Evolutionary conservation across 2,113 vertebrate genomes (phyloP), one percentile per base, ranked within the genome.

Genomic region (Cyrtonyx montezumae): DNA sequence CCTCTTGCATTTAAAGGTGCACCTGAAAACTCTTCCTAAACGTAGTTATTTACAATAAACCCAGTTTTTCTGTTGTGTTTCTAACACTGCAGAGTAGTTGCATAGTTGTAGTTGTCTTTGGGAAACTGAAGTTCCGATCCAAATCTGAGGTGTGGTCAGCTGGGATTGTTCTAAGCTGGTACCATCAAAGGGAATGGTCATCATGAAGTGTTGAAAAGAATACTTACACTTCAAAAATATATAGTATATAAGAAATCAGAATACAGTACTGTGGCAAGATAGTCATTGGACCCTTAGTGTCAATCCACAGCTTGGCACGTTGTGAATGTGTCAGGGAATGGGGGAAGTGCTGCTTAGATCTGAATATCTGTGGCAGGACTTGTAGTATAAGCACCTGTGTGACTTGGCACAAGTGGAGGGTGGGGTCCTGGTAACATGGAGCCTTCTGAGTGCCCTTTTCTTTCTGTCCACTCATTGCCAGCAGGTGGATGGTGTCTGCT

Each of bases 1-100:
- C 53, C 51, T 96, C 90, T 92, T 95, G 84, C 84, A 71, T 95
- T 95, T 93, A 86, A 71, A 80, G 84, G 51, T 63, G 7, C 87
- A 79, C 79, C 94, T 93, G 88, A 49, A 59, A 91, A 30, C 78
- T 74, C 43, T 95, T 88, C 61, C 95, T 95, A 88, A 58, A 73
- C 45, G 37, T 30, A 56, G 34, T 91, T 70, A 68, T 77, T 87
- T 81, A 23, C 92, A 84, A 11, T 36, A 25, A 49, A 48, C 62
- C 23, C 53, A 36, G 2, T 48, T 53, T 74, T 58, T 62, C 4
- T 74, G 76, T 61, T 55, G 37, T 76, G 22, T 88, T 91, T 80
- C 82, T 67, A 30, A 14, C 45, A 21, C 53, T 46, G 37, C 28
- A 59, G 62, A 13, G 23, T 32, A 55, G 66, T 30, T 63, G 20